phyloP scores from a whole-genome alignment of 2,888 invertebrate genomes.

The Laothoe populi region DNA sequence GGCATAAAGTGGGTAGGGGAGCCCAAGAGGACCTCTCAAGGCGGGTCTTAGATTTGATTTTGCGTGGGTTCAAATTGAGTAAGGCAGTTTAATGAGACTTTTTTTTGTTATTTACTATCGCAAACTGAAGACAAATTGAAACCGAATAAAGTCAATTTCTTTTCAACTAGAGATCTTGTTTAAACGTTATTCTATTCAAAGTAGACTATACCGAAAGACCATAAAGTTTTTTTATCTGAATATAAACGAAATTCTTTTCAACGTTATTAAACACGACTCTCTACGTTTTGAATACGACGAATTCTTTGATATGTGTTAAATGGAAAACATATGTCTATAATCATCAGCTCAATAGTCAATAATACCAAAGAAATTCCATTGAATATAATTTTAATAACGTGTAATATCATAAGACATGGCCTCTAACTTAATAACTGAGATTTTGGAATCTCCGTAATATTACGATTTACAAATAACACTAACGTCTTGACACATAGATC shows the following conservation, averaged over 20 bases:
- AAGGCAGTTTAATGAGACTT: too few species aligned
- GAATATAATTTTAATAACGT: neutral
- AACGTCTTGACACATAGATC: too few species aligned
- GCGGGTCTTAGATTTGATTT: too few species aligned
- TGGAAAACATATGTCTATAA: constrained; percentile 28
- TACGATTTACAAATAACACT: too few species aligned
- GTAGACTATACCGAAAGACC: neutral
- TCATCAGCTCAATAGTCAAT: constrained; percentile 10
- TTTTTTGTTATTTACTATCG: too few species aligned
- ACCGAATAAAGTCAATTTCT: too few species aligned
- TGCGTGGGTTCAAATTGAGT: too few species aligned
- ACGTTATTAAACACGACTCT: constrained; percentile 32
- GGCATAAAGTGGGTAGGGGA: too few species aligned
- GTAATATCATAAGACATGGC: neutral
- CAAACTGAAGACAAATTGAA: too few species aligned
- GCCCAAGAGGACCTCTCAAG: too few species aligned
- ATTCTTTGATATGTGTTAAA: constrained; percentile 35
- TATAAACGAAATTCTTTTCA: constrained; percentile 32
- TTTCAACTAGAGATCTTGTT: too few species aligned
- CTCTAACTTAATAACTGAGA: neutral
- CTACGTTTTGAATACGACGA: constrained; percentile 31
- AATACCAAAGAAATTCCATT: neutral
- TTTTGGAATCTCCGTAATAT: too few species aligned
- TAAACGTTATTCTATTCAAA: neutral
- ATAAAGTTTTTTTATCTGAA: constrained; percentile 27